Base-by-base conservation (phyloP, 2,113 vertebrate genomes). In the Cepphus grylle region DNA sequence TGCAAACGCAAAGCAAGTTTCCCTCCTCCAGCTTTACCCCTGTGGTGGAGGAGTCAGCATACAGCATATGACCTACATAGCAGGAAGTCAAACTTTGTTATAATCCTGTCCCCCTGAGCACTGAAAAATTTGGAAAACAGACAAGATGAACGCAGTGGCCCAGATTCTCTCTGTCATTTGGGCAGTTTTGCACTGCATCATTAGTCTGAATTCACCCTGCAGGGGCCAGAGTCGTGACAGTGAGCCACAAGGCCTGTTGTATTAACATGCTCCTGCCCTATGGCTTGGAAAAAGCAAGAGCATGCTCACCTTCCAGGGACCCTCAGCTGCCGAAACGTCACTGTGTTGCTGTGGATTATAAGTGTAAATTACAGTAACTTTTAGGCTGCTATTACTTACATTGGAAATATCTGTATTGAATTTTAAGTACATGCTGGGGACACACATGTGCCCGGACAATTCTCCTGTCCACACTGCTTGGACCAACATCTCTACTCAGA, bases 51-150 rank as follows among this genome's bases (percentile, higher is more conserved):
- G 53, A 94, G 66, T 77, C 86, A 67, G 79, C 38, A 55, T 13
- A 27, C 36, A 77, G n/a, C 38, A 25, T 70, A 70, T 83, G 91
- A 97, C 96, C 89, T 94, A 94, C 81, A 96, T 94, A 95, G 81
- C 20, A 77, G 59, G 47, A 77, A 96, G 80, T 63, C 34, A 70
- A 88, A 93, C 50, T 94, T 96, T 47, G 56, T 71, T 88, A 73
- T 17, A 77, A 74, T 55, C 62, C 81, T 67, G 89, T 97, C 58
- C 70, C 91, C 74, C 22, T 88, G 66, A 95, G 94, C 91, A 94
- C 78, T 86, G 89, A 93, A 95, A 95, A 96, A 80, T 91, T 93
- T 86, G 89, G 94, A 95, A 96, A 95, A 85, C 91, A 88, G 89
- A 85, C 78, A 94, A 93, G 84, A 87, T 56, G 78, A 95, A 80